These are phyloP conservation scores for Gastrophysa polygoni DNA, from an alignment of 2,888 invertebrate genomes.

Conservation along the genomic window DNA sequence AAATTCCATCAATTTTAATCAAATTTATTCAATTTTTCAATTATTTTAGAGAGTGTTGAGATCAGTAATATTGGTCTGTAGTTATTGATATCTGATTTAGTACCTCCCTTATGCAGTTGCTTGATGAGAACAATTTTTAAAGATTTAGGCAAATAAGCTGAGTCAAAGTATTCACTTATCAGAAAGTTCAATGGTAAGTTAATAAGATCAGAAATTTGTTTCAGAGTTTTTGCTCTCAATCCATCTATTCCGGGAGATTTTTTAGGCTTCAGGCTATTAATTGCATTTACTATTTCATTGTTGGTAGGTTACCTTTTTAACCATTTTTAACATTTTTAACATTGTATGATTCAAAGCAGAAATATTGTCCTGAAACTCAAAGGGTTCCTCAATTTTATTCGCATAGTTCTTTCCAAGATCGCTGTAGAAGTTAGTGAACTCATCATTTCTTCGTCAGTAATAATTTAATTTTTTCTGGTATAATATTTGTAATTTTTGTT, in stretches of 20 bases:
- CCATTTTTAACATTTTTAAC: not conserved
- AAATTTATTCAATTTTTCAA: not conserved
- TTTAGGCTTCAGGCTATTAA: not conserved
- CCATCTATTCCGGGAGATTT: not conserved
- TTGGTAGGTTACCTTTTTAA: not conserved
- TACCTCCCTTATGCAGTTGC: not conserved
- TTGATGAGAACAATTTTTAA: not conserved
- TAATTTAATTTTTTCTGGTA: not conserved
- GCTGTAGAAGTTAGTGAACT: not conserved
- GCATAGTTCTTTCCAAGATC: conserved; percentile 3
- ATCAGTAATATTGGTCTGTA: not conserved
- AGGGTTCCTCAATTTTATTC: not conserved
- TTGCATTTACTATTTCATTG: not conserved
- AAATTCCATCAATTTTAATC: not conserved
- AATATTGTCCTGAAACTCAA: not conserved
- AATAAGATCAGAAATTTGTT: not conserved
- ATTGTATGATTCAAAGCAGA: not conserved
- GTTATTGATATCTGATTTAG: conserved; percentile 1
- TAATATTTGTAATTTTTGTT: conserved; percentile 3
- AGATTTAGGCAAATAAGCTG: not conserved
- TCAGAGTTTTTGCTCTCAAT: not conserved
- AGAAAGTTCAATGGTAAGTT: not conserved
- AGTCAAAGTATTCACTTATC: not conserved
- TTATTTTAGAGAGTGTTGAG: not conserved
- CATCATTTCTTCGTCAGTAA: not conserved